These are phyloP conservation scores for Hydropotes inermis DNA, from an alignment of 2,113 vertebrate species.

Conservation along the genomic window DNA sequence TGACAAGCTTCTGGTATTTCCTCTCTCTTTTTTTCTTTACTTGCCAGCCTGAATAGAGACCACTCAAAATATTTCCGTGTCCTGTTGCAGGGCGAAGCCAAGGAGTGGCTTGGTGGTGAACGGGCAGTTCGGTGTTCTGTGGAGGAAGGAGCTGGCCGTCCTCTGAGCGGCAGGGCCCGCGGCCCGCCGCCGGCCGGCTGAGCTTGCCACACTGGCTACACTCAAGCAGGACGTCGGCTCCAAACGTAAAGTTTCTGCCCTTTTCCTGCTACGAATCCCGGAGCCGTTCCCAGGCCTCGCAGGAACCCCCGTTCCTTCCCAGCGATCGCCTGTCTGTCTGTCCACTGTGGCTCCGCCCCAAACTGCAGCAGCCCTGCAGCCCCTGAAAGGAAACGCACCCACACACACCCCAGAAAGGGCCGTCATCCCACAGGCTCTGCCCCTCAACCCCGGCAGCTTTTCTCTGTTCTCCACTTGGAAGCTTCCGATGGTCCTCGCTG, in stretches of 20 bases:
- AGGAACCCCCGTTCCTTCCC: slow-evolving; percentile 54
- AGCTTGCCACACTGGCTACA: slow-evolving; percentile 42
- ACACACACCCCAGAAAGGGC: neutral
- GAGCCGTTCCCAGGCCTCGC: neutral
- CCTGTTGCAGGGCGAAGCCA: slow-evolving; percentile 35
- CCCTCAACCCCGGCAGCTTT: slow-evolving; percentile 7
- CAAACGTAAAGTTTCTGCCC: slow-evolving; percentile 50
- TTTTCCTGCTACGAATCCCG: slow-evolving; percentile 56
- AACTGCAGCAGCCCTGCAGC: neutral
- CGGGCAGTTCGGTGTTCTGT: slow-evolving; percentile 53
- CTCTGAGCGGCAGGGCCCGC: slow-evolving; percentile 50
- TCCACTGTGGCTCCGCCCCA: slow-evolving; percentile 47
- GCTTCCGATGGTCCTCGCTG: slow-evolving; percentile 47
- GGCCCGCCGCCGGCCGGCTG: slow-evolving; percentile 57
- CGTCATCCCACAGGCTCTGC: neutral
- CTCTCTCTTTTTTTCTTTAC: neutral
- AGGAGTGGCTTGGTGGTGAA: slow-evolving; percentile 11
- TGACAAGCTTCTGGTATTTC: slow-evolving; percentile 44
- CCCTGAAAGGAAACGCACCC: slow-evolving; percentile 32
- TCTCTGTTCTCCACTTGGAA: slow-evolving; percentile 12
- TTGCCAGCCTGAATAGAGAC: slow-evolving; percentile 40
- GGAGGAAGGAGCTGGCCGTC: slow-evolving; percentile 61
- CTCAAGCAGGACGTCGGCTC: slow-evolving; percentile 55
- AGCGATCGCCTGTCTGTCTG: neutral
- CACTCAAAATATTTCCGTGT: slow-evolving; percentile 61